These are phyloP conservation scores for Pipistrellus kuhlii DNA, from an alignment of 2,797 vertebrate species.

Conservation along the genomic window DNA sequence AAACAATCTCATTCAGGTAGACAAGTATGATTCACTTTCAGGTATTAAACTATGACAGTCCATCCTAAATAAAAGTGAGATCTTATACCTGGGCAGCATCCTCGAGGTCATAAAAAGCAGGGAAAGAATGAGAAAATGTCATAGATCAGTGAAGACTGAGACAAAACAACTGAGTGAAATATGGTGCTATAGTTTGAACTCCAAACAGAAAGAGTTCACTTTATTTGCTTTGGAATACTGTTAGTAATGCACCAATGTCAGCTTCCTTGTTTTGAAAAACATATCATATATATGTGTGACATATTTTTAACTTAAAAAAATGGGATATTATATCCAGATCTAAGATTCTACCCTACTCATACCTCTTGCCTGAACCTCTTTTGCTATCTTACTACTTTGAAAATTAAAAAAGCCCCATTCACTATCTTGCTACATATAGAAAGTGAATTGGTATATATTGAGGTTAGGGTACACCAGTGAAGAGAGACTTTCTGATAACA, in stretches of 20 bases:
- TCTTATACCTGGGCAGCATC: not conserved
- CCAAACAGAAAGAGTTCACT: not conserved
- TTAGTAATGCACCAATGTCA: not conserved
- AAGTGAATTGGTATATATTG: not conserved
- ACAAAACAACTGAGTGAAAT: not conserved
- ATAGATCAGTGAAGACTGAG: not conserved
- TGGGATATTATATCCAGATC: not conserved
- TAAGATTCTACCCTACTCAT: not conserved
- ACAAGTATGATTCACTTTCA: not conserved
- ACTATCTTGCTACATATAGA: not conserved
- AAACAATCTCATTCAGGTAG: slow-evolving; percentile 21
- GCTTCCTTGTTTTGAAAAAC: not conserved
- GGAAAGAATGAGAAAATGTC: not conserved
- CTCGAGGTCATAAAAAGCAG: not conserved
- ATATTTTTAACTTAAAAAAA: not conserved
- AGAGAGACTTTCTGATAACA: not conserved
- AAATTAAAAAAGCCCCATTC: not conserved
- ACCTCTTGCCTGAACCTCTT: not conserved
- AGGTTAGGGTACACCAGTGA: not conserved
- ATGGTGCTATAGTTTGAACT: not conserved
- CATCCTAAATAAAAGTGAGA: slow-evolving; percentile 15
- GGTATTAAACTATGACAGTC: not conserved
- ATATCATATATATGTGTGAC: not conserved
- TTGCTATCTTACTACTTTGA: not conserved
- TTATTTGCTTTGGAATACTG: not conserved